Conservation (phyloP, 2,888 invertebrate species). For the Deilephila elpenor region DNA sequence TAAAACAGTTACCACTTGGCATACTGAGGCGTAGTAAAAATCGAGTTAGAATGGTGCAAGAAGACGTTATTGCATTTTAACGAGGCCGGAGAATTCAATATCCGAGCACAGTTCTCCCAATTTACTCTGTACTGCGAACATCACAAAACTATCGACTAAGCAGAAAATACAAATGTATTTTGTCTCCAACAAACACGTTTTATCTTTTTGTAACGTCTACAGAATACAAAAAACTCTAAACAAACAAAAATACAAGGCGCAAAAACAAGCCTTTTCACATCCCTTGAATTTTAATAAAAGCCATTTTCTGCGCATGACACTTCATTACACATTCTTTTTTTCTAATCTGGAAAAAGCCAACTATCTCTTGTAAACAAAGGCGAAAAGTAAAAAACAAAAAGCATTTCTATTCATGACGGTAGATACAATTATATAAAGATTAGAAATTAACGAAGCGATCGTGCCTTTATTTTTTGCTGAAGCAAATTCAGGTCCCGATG, state of each 20-base stretch:
- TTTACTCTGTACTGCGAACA: neutral
- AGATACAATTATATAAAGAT: conserved; percentile 34
- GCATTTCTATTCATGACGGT: conserved; percentile 30
- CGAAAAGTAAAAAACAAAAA: conserved; percentile 37
- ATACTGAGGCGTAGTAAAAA: neutral
- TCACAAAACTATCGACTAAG: neutral
- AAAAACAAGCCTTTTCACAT: conserved; percentile 7
- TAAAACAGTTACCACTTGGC: too few species aligned
- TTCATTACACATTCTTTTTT: conserved; percentile 23
- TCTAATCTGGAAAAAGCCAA: conserved; percentile 10
- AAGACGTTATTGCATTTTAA: neutral
- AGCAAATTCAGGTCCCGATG: conserved; percentile 37
- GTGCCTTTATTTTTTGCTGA: conserved; percentile 33
- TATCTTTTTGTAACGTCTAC: neutral
- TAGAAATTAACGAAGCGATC: conserved; percentile 33
- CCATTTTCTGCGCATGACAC: conserved; percentile 17
- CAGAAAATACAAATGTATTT: neutral
- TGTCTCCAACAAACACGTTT: neutral
- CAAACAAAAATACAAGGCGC: neutral
- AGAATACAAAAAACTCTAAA: neutral
- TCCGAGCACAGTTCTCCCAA: neutral
- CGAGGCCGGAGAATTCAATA: neutral
- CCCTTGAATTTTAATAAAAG: conserved; percentile 20
- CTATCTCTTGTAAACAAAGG: conserved; percentile 16
- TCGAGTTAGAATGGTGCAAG: neutral